Evolutionary conservation across 2,113 vertebrate genomes (phyloP), one percentile per base, ranked within the genome.

Genomic region (Platycercus adscitus): DNA sequence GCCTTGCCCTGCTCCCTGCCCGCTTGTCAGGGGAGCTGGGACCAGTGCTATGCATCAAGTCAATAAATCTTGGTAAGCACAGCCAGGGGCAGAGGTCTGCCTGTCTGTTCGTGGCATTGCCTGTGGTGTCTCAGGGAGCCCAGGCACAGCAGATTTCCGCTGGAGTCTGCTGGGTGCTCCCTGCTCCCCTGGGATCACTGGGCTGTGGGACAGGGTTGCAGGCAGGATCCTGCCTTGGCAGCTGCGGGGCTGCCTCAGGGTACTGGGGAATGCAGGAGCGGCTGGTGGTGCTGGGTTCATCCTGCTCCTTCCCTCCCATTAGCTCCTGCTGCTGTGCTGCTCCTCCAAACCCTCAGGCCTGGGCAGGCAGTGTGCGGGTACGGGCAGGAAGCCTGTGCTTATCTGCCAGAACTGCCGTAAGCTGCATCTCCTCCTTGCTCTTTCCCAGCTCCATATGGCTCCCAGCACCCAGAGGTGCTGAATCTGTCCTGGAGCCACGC

Each of bases 61-160:
- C 64, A 97, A 94, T 97, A 97, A 97, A 97, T 46, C 35, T 80
- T 78, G 33, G 55, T 91, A 86, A 95, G 92, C 92, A 86, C 31
- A 4, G 31, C 41, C 39, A 26, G 50, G 60, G 70, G 65, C 0
- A 0, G 39, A 6, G 26, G 15, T 65, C 17, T 61, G 31, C 91
- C 60, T 13, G 17, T 92, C 79, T 9, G 20, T 90, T 44, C 2
- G 1, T 15, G 46, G 35, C 1, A 1, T 39, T 88, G 39, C 31
- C 49, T 0, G 0, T 1, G 3, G 31, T 13, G 37, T 73, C 37
- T 49, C 1, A 1, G 41, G 17, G 17, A 50, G 28, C 26, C 6
- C 9, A 28, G 33, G 20, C 66, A 6, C 56, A 0, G 1, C 0
- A 0, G 39, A 33, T 82, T 85, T 53, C 60, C 4, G 6, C 14